Conservation (phyloP, 2,113 vertebrate genomes). For the Brienomyrus longianalis region DNA sequence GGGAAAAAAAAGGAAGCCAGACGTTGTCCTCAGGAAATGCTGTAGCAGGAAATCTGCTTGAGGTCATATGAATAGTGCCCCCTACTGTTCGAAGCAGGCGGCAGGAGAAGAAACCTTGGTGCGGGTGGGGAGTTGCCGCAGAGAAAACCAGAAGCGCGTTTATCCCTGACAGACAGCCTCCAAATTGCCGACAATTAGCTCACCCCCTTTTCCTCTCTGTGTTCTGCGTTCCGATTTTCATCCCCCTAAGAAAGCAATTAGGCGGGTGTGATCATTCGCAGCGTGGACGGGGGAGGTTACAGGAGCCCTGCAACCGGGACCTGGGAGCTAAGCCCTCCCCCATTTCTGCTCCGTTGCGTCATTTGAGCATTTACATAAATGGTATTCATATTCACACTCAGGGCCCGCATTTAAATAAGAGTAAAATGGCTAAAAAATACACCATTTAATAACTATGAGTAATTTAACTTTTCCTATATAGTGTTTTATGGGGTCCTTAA, state of each 20-base stretch:
- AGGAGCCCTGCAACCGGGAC: neutral
- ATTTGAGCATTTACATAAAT: slow-evolving; percentile 11
- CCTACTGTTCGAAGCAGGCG: neutral
- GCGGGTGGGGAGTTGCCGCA: too few species aligned
- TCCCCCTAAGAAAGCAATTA: slow-evolving; percentile 14
- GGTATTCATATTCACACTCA: slow-evolving; percentile 9
- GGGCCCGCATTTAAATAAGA: neutral
- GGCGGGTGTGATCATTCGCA: neutral
- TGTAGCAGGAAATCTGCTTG: neutral
- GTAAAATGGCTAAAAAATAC: neutral
- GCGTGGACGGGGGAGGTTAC: neutral
- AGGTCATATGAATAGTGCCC: neutral
- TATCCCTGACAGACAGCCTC: slow-evolving; percentile 11
- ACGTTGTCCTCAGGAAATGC: neutral
- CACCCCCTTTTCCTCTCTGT: neutral
- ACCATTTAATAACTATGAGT: neutral
- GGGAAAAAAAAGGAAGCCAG: neutral
- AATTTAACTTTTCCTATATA: neutral
- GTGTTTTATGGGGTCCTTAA: neutral
- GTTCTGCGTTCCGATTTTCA: neutral
- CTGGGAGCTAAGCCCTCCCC: neutral
- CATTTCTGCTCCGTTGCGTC: slow-evolving; percentile 7
- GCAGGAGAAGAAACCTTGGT: neutral
- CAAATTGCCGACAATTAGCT: slow-evolving; percentile 14
- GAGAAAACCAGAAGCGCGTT: neutral